Evolutionary conservation across 2,113 vertebrate genomes (phyloP).

Genomic region (Abramis brama): DNA sequence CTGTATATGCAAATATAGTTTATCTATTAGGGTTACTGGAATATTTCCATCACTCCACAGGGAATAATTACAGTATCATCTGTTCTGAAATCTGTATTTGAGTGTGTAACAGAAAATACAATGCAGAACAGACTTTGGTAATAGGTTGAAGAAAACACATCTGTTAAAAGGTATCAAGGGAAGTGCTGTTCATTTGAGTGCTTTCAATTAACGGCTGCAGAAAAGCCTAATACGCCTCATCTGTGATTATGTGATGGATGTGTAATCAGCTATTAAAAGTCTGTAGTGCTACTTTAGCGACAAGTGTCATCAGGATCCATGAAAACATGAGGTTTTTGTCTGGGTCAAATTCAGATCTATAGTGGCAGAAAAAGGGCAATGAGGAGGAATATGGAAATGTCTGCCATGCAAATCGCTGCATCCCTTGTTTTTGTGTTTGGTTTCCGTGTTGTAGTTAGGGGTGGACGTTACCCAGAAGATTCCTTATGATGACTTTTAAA

Average conservation of each 20-base stretch:
- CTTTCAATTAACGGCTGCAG: slow-evolving; percentile 13
- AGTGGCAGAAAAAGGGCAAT: neutral
- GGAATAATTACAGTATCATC: slow-evolving; percentile 23
- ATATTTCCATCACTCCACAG: neutral
- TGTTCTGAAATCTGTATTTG: neutral
- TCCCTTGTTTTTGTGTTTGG: neutral
- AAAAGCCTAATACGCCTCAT: neutral
- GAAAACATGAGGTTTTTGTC: slow-evolving; percentile 32
- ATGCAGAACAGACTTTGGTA: neutral
- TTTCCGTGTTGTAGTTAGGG: neutral
- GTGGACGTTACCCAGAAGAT: neutral
- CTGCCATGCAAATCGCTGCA: neutral
- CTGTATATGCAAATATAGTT: neutral
- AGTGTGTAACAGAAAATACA: neutral
- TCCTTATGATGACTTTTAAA: neutral
- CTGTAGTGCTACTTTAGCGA: neutral
- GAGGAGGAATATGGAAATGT: neutral
- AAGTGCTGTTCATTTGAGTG: neutral
- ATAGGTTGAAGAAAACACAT: slow-evolving; percentile 17
- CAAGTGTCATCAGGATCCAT: neutral
- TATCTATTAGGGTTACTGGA: neutral
- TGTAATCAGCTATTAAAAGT: slow-evolving; percentile 8
- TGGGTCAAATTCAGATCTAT: slow-evolving; percentile 30
- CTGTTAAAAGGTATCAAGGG: slow-evolving; percentile 20
- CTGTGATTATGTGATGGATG: slow-evolving; percentile 12